Evolutionary conservation across 1,140 invertebrate genomes (phyloP).

Genomic region (Pseudobourletiella spinata): DNA sequence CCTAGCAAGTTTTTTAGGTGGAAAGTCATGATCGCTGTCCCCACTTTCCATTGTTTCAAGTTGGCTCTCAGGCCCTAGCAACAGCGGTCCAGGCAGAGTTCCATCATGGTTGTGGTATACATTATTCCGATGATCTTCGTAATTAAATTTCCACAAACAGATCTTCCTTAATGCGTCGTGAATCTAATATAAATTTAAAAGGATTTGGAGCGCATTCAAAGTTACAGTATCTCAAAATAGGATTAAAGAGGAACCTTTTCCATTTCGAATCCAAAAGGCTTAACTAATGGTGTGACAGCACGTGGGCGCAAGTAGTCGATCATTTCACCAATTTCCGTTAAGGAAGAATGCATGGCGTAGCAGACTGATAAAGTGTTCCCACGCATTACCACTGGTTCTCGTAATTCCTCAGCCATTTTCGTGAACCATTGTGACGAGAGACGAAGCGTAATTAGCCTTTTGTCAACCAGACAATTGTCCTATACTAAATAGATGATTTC

Average conservation of each 20-base stretch:
- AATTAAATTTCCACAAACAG: background rate
- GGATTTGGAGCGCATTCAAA: background rate
- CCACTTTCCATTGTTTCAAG: background rate
- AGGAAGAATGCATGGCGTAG: slow-evolving; percentile 56
- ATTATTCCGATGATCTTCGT: background rate
- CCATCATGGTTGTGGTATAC: background rate
- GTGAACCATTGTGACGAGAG: slow-evolving; percentile 24
- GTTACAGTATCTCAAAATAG: background rate
- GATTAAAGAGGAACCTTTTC: background rate
- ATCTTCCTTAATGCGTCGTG: background rate
- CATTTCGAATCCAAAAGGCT: slow-evolving; percentile 26
- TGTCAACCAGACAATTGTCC: background rate
- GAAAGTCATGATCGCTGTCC: background rate
- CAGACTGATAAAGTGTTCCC: slow-evolving; percentile 45
- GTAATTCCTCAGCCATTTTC: background rate
- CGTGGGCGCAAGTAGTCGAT: slow-evolving; percentile 48
- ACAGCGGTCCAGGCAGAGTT: background rate
- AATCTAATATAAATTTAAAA: background rate
- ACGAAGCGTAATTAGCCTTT: background rate
- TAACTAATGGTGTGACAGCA: slow-evolving; percentile 47
- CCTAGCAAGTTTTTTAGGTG: background rate
- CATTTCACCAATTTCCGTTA: slow-evolving; percentile 47
- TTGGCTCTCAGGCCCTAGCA: too few relatives aligned
- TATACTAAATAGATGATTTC: background rate
- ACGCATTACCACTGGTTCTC: background rate